Evolutionary conservation across 1,140 invertebrate species (phyloP), one percentile per base, ranked within the genome.

Genomic region (Ceratosolen solmsi): DNA sequence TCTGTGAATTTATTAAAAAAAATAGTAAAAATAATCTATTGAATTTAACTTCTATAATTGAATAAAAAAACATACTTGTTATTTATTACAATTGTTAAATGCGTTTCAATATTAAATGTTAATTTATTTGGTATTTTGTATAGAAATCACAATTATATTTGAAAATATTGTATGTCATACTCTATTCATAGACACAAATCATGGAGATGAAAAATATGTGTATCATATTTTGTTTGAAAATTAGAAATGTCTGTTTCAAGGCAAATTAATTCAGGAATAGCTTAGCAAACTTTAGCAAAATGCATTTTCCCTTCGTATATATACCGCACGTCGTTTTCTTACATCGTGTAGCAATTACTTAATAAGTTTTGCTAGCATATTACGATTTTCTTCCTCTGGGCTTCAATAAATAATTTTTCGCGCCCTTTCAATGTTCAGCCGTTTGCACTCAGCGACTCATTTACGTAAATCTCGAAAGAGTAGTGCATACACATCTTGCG

Each of bases 311-410:
- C 74, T 58, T 38, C 33, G 27, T n/a, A 27, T 27, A 13, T 58
- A 58, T 27, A 68, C 20, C n/a, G n/a, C 33, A 22, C 22, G 60
- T 68, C 30, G 15, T 68, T 68, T n/a, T 20, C 11, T 68, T 38
- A 27, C 36, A 68, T 17, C 20, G 38, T 68, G 8, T 22, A 36
- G 77, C 63, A 79, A 79, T 79, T 79, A 79, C 33, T 49, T 71
- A 79, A 79, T 71, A 65, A 79, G 77, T 79, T 79, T 70, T 15
- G 20, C 60, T 22, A 20, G 46, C 15, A 56, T 33, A 68, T 78
- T 65, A 77, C 38, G 30, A 49, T 17, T 58, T 13, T 65, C 36
- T 77, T 33, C 15, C 30, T 41, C 54, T 0, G 11, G 17, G 33
- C 1, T 25, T 41, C 49, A 79, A 79, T 70, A 65, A 79, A 56